A percentile compares a stretch with the other conserved stretches of the same genome.
These are phyloP conservation scores for Mylabris phalerata DNA, from an alignment of 1,140 invertebrate species.

Conservation along the genomic window DNA sequence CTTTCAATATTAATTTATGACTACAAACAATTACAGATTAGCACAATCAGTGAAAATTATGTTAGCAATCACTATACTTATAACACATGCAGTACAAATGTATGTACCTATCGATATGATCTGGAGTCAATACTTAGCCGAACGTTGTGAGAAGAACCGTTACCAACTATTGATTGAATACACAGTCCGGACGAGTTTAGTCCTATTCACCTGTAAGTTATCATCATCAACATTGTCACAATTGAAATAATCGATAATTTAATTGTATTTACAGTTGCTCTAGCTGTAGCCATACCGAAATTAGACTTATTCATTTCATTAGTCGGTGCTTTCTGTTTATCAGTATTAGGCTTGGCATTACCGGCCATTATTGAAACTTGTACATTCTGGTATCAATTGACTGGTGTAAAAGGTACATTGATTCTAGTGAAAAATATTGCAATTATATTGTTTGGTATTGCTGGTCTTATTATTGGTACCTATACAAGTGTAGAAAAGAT, in stretches of 20 bases:
- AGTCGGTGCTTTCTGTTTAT: conserved; percentile 79
- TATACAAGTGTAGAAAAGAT: conserved; percentile 62
- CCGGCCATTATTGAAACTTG: conserved; percentile 75
- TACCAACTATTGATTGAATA: conserved; percentile 43
- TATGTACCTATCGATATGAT: conserved; percentile 95
- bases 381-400: conserved; percentile 55
- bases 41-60: conserved; percentile 69
- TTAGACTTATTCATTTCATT: conserved; percentile 85
- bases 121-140: conserved; percentile 60
- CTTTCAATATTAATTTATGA: background rate
- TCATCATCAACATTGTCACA: conserved; percentile 30
- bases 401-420: conserved; percentile 37
- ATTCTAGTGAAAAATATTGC: conserved; percentile 61
- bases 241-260: background rate
- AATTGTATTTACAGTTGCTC: conserved; percentile 51
- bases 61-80: conserved; percentile 71
- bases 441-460: conserved; percentile 59
- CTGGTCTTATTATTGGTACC: conserved; percentile 63
- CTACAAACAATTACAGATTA: conserved; percentile 47
- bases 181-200: conserved; percentile 23
- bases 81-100: conserved; percentile 71
- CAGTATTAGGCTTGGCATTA: conserved; percentile 78
- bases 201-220: conserved; percentile 24
- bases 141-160: conserved; percentile 52
- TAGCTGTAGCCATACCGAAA: conserved; percentile 72